Percentiles rank a stretch among this genome's conserved stretches.
Evolutionary conservation across 2,797 vertebrate genomes (phyloP).

Genomic region (Sebastiscus albofasciatus): DNA sequence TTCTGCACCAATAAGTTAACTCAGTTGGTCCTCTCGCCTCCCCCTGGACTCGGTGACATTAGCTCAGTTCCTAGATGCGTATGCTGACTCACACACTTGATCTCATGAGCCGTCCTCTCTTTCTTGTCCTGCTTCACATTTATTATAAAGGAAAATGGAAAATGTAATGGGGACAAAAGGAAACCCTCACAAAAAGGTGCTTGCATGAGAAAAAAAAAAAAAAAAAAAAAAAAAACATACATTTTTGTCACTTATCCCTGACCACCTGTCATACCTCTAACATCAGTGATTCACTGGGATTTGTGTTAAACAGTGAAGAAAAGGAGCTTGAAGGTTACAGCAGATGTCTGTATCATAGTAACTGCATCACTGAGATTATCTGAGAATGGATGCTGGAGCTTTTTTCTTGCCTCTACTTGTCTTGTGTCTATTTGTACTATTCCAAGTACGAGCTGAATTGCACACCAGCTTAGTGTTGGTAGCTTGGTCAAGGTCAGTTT

Average conservation of each 20-base stretch:
- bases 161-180: not conserved
- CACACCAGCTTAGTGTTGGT: not conserved
- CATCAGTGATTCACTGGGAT: not conserved
- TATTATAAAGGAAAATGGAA: slow-evolving; percentile 26
- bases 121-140: slow-evolving; percentile 26
- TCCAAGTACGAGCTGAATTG: not conserved
- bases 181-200: not conserved
- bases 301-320: not conserved
- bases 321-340: not conserved
- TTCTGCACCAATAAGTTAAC: slow-evolving; percentile 59
- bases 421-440: not conserved
- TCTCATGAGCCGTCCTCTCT: slow-evolving; percentile 32
- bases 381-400: not conserved
- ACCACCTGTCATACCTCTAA: not conserved
- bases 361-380: not conserved
- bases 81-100: slow-evolving; percentile 51
- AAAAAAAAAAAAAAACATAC: not conserved
- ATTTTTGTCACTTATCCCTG: not conserved
- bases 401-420: not conserved
- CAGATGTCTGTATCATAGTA: not conserved
- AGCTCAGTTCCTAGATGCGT: slow-evolving; percentile 48
- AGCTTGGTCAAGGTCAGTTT: not conserved
- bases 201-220: not conserved
- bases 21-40: slow-evolving; percentile 22
- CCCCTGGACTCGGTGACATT: slow-evolving; percentile 62